A percentile compares a stretch with the other conserved stretches of the same genome.
Evolutionary conservation across 2,113 vertebrate species (phyloP).

Genomic region (Nyctibius bracteatus): DNA sequence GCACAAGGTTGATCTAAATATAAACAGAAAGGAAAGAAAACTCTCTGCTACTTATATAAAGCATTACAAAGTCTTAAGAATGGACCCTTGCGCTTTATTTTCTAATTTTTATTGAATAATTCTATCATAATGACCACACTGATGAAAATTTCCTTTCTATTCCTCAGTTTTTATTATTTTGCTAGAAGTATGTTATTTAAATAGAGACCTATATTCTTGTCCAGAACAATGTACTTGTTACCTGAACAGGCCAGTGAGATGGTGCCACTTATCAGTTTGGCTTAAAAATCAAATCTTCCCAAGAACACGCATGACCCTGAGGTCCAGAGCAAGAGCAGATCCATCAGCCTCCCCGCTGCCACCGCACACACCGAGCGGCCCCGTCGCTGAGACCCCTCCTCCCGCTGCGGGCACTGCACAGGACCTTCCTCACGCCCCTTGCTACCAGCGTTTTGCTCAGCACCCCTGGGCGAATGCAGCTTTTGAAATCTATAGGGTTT

Average conservation of each 20-base stretch:
- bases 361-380: rapidly evolving
- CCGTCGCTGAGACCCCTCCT: background rate
- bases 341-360: background rate
- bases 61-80: background rate
- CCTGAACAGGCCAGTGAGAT: background rate
- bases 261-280: background rate
- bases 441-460: background rate
- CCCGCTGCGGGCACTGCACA: rapidly evolving
- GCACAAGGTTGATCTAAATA: conserved; percentile 67
- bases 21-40: conserved; percentile 65
- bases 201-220: background rate
- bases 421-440: too few species aligned
- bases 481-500: background rate
- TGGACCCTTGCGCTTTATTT: conserved; percentile 33
- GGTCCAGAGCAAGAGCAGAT: background rate
- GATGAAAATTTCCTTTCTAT: background rate
- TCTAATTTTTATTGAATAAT: conserved; percentile 50
- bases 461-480: background rate
- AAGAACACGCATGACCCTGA: rapidly evolving
- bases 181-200: background rate
- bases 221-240: background rate
- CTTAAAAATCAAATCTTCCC: background rate
- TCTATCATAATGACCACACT: background rate
- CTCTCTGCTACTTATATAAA: conserved; percentile 42
- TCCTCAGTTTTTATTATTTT: background rate